Conservation (phyloP, 2,888 invertebrate genomes). For the Philonicus albiceps region DNA sequence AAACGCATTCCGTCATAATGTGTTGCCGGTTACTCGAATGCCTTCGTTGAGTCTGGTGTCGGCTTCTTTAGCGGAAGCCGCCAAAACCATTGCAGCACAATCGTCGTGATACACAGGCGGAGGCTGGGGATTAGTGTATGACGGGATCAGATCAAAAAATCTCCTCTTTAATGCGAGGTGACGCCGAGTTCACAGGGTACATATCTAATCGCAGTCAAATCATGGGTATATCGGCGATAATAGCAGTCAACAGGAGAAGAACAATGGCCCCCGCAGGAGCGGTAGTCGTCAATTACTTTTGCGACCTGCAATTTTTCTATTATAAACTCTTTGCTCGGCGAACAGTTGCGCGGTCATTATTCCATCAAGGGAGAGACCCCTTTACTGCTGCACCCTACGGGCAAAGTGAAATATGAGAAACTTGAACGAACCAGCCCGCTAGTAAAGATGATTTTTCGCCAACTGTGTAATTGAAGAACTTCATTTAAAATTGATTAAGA, state of each 20-base stretch:
- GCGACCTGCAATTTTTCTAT: constrained; percentile 31
- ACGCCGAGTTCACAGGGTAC: constrained; percentile 15
- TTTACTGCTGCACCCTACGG: not conserved
- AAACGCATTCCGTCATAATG: constrained; percentile 18
- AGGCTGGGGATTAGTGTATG: not conserved
- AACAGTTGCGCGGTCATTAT: constrained; percentile 20
- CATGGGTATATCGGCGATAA: constrained; percentile 26
- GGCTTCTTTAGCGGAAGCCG: not conserved
- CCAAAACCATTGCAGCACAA: too few species aligned
- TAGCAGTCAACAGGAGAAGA: constrained; percentile 14
- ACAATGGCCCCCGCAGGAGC: constrained; percentile 9
- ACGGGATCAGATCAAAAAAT: not conserved
- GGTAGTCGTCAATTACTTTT: constrained; percentile 17
- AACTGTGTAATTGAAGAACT: not conserved
- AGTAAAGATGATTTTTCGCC: not conserved
- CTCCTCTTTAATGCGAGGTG: constrained; percentile 6
- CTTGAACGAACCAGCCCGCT: not conserved
- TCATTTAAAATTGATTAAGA: not conserved
- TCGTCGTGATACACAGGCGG: not conserved
- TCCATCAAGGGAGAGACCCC: constrained; percentile 25
- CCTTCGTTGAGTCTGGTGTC: not conserved
- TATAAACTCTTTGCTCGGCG: not conserved
- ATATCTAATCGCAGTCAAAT: constrained; percentile 18
- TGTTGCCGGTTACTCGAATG: not conserved
- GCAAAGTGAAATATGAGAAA: constrained; percentile 16